Base-by-base conservation (phyloP, 1,140 invertebrate species). In the Nilaparvata lugens region DNA sequence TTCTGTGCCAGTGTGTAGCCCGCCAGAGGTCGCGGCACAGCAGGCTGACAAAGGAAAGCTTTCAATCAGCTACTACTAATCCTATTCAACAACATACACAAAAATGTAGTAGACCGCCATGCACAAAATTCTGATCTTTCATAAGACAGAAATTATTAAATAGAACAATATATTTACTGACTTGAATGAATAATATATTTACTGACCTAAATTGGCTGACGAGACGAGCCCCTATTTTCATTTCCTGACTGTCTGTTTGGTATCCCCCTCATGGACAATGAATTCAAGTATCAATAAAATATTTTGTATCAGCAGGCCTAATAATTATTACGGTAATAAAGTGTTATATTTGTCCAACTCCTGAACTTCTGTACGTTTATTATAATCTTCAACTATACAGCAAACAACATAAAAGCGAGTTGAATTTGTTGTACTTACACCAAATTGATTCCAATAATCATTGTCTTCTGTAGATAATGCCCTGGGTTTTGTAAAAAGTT, bases 361-460 rank as follows among this genome's bases (percentile, higher is more conserved):
- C n/a, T n/a, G n/a, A n/a, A n/a, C n/a, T n/a, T n/a, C n/a, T n/a
- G n/a, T n/a, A n/a, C n/a, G n/a, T n/a, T n/a, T n/a, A n/a, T n/a
- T n/a, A n/a, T 28, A 28, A 28, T 3, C 28, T 28, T 28, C 28
- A 28, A 28, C 9, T 28, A 28, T 28, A 28, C 28, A 28, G n/a
- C 28, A 42, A 63, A 64, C 28, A 28, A 28, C 3, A 28, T 3
- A 28, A 28, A 28, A 3, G 4, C 9, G 9, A 35, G 7, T 35
- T 35, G 9, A 11, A 35, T n/a, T n/a, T 35, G 31, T 35, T 35
- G 7, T 16, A 78, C 77, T 79, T 79, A 92, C 89, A 61, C 82
- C 80, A 67, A 90, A 78, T 71, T 88, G 84, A 69, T 91, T 91
- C 91, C 92, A 94, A 70, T 93, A 94, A 62, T 86, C 71, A 65